A percentile compares a stretch with the other conserved stretches of the same genome.
These are phyloP conservation scores for Thaumetopoea pityocampa DNA, from an alignment of 1,140 invertebrate genomes.

Conservation along the genomic window DNA sequence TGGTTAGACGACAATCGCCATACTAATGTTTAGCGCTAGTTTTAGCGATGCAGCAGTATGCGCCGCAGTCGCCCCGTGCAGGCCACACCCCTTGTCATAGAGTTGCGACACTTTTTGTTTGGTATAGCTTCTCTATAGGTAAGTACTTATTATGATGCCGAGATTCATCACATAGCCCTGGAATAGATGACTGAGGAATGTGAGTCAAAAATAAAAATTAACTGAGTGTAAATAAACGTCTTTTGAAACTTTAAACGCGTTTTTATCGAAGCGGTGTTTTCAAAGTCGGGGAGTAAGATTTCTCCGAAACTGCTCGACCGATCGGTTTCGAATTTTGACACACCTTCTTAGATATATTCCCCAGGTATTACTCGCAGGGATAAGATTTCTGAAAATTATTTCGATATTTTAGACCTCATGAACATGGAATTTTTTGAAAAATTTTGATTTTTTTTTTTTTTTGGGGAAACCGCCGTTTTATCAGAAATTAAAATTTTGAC, in stretches of 20 bases:
- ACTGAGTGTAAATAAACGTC: slow-evolving; percentile 1
- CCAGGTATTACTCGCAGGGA: not conserved
- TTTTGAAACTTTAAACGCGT: slow-evolving; percentile 6
- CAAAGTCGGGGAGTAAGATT: slow-evolving; percentile 4
- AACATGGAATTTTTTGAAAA: not conserved
- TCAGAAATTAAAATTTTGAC: slow-evolving; percentile 2
- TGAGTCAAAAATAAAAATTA: slow-evolving; percentile 2
- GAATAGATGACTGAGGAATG: slow-evolving; percentile 5
- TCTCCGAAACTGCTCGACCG: slow-evolving; percentile 1
- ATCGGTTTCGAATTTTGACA: slow-evolving; percentile 4
- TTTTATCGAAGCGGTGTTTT: slow-evolving; percentile 5
- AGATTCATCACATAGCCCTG: no score
- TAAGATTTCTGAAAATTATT: slow-evolving; percentile 1
- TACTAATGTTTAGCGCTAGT: no score
- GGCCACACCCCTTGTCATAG: no score
- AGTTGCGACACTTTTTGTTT: no score
- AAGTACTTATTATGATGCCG: no score
- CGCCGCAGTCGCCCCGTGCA: no score
- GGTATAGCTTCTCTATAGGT: no score
- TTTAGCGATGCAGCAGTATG: no score
- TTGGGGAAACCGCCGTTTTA: not conserved
- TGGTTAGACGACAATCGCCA: no score
- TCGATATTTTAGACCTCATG: not conserved
- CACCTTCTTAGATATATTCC: not conserved
- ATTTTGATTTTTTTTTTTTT: no score